These are phyloP conservation scores for Psilopogon haemacephalus DNA, from an alignment of 2,113 vertebrate genomes.

Conservation along the genomic window DNA sequence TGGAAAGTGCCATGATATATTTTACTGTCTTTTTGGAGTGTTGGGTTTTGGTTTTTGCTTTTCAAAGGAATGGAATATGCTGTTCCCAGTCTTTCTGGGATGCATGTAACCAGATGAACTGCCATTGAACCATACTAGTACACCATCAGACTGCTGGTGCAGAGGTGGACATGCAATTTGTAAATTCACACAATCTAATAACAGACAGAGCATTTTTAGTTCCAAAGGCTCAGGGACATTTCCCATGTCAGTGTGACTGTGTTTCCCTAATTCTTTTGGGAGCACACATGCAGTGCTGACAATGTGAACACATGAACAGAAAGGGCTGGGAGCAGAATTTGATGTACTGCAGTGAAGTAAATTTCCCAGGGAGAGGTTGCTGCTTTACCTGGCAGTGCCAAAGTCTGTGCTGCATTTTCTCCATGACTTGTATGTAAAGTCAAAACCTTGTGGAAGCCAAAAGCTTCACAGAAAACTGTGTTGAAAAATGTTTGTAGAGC, in stretches of 20 bases:
- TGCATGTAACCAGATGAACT: slow-evolving; percentile 3
- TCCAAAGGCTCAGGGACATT: neutral
- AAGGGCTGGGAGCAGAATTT: neutral
- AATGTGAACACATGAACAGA: neutral
- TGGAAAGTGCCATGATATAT: neutral
- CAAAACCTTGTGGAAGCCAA: neutral
- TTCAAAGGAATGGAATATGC: slow-evolving; percentile 3
- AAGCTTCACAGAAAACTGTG: neutral
- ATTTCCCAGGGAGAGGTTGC: neutral
- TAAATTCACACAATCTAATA: neutral
- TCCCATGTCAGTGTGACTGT: neutral
- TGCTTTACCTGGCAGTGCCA: neutral
- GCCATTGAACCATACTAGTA: slow-evolving; percentile 1
- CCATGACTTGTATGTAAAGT: neutral
- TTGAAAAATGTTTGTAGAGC: neutral
- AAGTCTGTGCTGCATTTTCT: neutral
- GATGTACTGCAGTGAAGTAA: neutral
- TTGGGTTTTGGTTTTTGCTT: neutral
- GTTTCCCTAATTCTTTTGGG: neutral
- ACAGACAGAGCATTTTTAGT: neutral
- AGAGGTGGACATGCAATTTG: neutral
- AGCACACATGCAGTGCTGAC: neutral
- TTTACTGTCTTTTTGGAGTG: neutral
- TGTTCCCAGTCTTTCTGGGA: neutral
- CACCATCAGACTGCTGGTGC: neutral